phyloP scores from a whole-genome alignment of 2,888 invertebrate species.

The Hyposoter didymator region DNA sequence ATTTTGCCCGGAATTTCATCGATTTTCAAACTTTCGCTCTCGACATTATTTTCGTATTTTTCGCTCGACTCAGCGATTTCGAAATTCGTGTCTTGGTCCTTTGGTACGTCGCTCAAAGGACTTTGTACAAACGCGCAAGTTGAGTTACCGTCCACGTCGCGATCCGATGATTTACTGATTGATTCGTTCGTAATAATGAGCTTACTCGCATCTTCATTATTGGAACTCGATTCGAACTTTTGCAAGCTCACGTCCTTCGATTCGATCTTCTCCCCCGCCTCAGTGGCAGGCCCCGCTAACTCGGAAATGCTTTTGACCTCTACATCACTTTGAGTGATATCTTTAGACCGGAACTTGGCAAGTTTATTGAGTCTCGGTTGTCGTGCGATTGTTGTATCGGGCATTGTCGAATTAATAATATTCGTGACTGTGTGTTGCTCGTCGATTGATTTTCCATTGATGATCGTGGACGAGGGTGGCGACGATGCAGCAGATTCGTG shows the following conservation, averaged over 20 bases:
- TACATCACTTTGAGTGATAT: constrained; percentile 73
- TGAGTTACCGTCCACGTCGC: constrained; percentile 35
- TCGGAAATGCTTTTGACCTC: constrained; percentile 73
- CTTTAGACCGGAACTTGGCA: constrained; percentile 74
- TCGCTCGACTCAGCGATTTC: neutral
- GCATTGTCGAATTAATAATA: constrained; percentile 15
- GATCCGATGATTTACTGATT: constrained; percentile 41
- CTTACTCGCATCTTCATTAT: constrained; percentile 23
- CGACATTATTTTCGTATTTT: neutral
- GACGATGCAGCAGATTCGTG: constrained; percentile 1
- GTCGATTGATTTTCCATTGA: constrained; percentile 38
- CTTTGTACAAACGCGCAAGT: neutral
- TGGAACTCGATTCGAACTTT: constrained; percentile 42
- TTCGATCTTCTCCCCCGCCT: constrained; percentile 52
- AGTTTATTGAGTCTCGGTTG: constrained; percentile 56
- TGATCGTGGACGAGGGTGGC: neutral
- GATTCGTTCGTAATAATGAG: constrained; percentile 40
- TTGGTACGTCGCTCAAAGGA: neutral
- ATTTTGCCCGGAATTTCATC: neutral
- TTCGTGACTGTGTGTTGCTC: constrained; percentile 38
- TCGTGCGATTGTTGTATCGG: constrained; percentile 34
- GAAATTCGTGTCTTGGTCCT: neutral
- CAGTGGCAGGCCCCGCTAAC: constrained; percentile 27
- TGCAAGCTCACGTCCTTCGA: constrained; percentile 54
- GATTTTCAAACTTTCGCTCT: constrained; percentile 10